Evolutionary conservation across 1,140 invertebrate genomes (phyloP), one percentile per base, ranked within the genome.

Genomic region (Drosophila funebris): DNA sequence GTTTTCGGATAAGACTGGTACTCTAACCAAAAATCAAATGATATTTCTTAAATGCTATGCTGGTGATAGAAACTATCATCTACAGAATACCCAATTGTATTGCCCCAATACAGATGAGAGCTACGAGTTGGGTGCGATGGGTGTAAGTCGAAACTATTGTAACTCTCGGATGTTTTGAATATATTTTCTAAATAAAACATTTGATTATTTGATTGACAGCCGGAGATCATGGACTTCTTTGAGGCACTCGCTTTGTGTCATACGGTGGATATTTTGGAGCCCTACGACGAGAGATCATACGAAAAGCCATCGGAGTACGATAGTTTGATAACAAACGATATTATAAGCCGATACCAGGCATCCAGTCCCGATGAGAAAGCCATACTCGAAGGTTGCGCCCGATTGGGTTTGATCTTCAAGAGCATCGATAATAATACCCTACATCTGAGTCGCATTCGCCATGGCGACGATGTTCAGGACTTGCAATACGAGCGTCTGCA

Each of bases 1-100:
- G 8, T 98, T 98, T 90, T 98, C 97, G 0, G 97, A 99, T 88
- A 99, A 99, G 92, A 99, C 98, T 0, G 98, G 98, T 5, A 99
- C 98, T 0, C 93, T 99, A 9, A 99, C 98, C 8, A 95, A 96
- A 89, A 99, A 99, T 92, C 94, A 99, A 5, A 99, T 99, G 99
- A 97, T 97, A 81, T 99, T 99, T 91, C 97, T 98, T 90, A 93
- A 95, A 20, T 98, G 97, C 84, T 95, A 96, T 0, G 94, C 99
- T 8, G 96, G 93, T 24, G 97, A 96, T 0, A 93, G 93, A 16
- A 93, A 96, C 18, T 99, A 97, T 91, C 93, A 93, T 92, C 50
- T 93, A 13, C 62, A 70, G 16, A 74, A 76, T 24, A 78, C 58
- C 0, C 78, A 76, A 1, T 44, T 87, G 7, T 73, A 88, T 52